Evolutionary conservation across 1,140 invertebrate genomes (phyloP).

Genomic region (Drosophila repleta): DNA sequence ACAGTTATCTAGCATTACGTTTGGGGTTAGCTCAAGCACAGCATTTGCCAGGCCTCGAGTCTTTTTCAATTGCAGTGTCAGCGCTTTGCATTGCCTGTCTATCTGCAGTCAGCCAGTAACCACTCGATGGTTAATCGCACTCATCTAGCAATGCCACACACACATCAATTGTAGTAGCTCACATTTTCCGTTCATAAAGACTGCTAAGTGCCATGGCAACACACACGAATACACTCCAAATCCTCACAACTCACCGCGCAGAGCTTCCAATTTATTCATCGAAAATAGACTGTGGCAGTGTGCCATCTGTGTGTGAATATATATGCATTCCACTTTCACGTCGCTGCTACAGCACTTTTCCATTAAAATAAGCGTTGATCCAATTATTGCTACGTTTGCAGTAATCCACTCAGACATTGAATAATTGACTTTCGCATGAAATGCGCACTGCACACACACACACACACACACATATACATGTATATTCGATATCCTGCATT

Average conservation of each 20-base stretch:
- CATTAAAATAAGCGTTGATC: slow-evolving; percentile 2
- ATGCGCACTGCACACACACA: not conserved
- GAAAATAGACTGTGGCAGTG: too few species aligned
- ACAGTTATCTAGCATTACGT: slow-evolving; percentile 26
- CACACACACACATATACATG: too few species aligned
- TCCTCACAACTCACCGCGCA: too few species aligned
- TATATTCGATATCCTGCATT: not conserved
- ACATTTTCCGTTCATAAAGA: not conserved
- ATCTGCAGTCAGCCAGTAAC: slow-evolving; percentile 33
- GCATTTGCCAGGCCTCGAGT: slow-evolving; percentile 48
- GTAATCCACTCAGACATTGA: slow-evolving; percentile 11
- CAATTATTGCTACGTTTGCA: slow-evolving; percentile 8
- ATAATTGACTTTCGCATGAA: slow-evolving; percentile 9
- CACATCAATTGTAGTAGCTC: not conserved
- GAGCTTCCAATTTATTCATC: too few species aligned
- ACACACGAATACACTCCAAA: not conserved
- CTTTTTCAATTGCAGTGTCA: slow-evolving; percentile 61
- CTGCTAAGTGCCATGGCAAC: not conserved
- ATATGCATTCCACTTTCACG: not conserved
- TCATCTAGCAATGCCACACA: slow-evolving; percentile 1
- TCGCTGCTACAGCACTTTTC: slow-evolving; percentile 1
- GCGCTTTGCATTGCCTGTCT: slow-evolving; percentile 55
- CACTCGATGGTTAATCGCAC: slow-evolving; percentile 31
- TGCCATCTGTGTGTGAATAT: too few species aligned
- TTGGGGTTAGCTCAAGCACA: slow-evolving; percentile 30